Conservation (phyloP, 2,113 vertebrate genomes). For the Corythornis cristatus region DNA sequence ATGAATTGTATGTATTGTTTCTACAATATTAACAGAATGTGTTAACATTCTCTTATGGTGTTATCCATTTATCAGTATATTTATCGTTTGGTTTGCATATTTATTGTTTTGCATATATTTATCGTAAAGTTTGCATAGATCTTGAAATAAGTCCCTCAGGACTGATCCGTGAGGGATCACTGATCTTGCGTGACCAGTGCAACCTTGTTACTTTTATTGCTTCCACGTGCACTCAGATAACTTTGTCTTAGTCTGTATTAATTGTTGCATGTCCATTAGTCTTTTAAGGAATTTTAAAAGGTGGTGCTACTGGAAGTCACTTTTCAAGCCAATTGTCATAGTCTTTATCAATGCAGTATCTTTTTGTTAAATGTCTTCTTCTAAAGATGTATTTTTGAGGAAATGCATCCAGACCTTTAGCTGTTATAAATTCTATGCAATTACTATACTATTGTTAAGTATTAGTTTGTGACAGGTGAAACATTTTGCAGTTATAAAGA, state of each 20-base stretch:
- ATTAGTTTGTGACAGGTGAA: not conserved
- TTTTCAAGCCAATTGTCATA: not conserved
- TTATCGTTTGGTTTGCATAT: not conserved
- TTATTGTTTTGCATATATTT: not conserved
- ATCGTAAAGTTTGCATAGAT: not conserved
- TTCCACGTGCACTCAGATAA: not conserved
- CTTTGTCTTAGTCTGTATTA: not conserved
- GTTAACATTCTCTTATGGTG: no score
- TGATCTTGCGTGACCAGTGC: not conserved
- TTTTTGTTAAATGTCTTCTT: not conserved
- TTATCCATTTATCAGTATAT: rapidly evolving
- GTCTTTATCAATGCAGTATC: not conserved
- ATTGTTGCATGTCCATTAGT: rapidly evolving
- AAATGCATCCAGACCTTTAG: not conserved
- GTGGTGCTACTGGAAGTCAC: not conserved
- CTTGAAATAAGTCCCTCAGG: not conserved
- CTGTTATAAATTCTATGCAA: not conserved
- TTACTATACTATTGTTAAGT: not conserved
- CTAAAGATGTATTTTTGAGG: not conserved
- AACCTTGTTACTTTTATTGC: not conserved
- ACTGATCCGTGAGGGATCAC: not conserved
- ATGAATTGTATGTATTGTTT: not conserved
- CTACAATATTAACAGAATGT: not conserved
- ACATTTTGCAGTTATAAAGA: not conserved
- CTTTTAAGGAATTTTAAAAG: not conserved